Evolutionary conservation across 2,113 vertebrate species (phyloP).

Genomic region (Sitta europaea): DNA sequence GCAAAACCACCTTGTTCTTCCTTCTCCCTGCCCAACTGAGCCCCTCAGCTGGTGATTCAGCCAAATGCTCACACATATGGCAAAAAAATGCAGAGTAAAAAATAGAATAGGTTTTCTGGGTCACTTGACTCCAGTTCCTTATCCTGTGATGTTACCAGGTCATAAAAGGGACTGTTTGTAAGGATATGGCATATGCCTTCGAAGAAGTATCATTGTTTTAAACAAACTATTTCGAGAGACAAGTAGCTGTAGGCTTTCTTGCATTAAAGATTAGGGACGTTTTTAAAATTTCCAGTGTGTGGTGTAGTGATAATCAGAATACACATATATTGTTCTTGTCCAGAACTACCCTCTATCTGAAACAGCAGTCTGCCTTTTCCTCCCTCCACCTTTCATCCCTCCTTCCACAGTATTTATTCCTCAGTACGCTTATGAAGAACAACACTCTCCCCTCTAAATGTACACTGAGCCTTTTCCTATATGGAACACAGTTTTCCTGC

Average conservation of each 20-base stretch:
- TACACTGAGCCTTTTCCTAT: neutral
- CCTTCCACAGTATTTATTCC: neutral
- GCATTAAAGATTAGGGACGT: neutral
- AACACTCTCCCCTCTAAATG: neutral
- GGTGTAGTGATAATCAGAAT: neutral
- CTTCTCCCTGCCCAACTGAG: neutral
- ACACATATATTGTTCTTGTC: neutral
- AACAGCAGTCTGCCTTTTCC: neutral
- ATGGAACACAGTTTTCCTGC: neutral
- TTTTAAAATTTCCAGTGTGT: neutral
- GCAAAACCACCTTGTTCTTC: neutral
- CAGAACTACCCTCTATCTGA: neutral
- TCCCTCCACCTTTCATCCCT: neutral
- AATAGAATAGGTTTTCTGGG: neutral
- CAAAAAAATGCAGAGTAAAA: neutral
- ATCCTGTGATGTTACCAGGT: neutral
- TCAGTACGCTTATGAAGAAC: neutral
- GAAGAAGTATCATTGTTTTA: neutral
- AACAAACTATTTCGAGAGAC: neutral
- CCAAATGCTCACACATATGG: neutral
- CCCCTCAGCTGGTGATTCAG: neutral
- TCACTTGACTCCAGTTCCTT: neutral
- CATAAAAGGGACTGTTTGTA: neutral
- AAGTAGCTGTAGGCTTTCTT: neutral
- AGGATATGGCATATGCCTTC: neutral